phyloP scores from a whole-genome alignment of 2,888 invertebrate genomes.

The Odiellus spinosus region DNA sequence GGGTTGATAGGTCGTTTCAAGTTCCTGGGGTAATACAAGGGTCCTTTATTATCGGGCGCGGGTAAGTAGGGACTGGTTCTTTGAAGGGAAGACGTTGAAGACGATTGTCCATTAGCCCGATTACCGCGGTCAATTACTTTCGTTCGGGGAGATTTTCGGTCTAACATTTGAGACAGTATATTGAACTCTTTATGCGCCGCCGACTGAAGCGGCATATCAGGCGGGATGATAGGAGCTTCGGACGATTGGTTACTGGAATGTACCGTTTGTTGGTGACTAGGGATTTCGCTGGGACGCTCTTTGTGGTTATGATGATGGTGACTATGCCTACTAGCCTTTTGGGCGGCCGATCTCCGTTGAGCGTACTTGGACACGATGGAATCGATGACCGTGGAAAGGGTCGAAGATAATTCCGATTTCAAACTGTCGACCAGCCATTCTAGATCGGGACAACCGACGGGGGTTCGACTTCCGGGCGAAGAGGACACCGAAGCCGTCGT shows the following conservation, averaged over 20 bases:
- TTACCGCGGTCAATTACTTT: conserved; percentile 50
- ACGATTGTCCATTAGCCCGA: conserved; percentile 14
- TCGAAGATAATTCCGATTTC: conserved; percentile 73
- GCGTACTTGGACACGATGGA: conserved; percentile 59
- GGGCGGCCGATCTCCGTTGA: conserved; percentile 37
- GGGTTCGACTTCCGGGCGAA: background rate
- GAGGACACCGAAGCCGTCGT: background rate
- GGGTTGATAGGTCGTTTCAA: conserved; percentile 10
- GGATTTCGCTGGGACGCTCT: background rate
- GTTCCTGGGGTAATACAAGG: conserved; percentile 11
- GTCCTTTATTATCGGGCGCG: conserved; percentile 15
- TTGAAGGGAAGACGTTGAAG: conserved; percentile 1
- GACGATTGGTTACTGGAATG: conserved; percentile 1
- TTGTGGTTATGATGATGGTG: conserved; percentile 2
- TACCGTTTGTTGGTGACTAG: too few species aligned
- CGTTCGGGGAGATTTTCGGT: conserved; percentile 65
- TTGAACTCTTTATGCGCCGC: conserved; percentile 16
- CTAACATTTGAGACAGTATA: conserved; percentile 29
- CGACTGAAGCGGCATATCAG: conserved; percentile 11
- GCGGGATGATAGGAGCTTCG: conserved; percentile 2
- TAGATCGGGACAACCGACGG: conserved; percentile 50
- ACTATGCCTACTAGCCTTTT: background rate
- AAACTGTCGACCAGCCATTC: conserved; percentile 78
- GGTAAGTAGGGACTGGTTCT: conserved; percentile 16
- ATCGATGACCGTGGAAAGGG: conserved; percentile 68